These are phyloP conservation scores for Turnix velox DNA, from an alignment of 2,113 vertebrate genomes.

Conservation along the genomic window DNA sequence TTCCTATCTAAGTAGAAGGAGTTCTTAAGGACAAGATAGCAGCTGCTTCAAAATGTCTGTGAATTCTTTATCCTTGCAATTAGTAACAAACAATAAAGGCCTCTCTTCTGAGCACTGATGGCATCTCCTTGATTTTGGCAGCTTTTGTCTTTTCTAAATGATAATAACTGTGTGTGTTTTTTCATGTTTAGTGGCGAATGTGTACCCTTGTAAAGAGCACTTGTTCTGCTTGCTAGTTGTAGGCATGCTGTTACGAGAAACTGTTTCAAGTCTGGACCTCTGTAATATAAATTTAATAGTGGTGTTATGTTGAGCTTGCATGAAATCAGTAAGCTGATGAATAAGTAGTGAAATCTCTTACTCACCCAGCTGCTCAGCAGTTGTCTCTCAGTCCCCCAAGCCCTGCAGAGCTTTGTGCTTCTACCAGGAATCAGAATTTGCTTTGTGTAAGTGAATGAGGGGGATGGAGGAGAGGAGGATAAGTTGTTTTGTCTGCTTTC, in stretches of 20 bases:
- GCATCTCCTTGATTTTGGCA: conserved; percentile 10
- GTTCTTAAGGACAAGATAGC: conserved; percentile 53
- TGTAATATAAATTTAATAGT: conserved; percentile 39
- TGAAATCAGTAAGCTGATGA: background rate
- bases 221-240: background rate
- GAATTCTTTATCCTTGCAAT: conserved; percentile 45
- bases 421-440: background rate
- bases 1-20: conserved; percentile 16
- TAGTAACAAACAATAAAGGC: conserved; percentile 54
- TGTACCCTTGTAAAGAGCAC: background rate
- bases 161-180: background rate
- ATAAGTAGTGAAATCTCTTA: background rate
- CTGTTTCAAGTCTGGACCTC: background rate
- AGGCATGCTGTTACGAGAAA: conserved; percentile 9
- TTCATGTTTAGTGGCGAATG: background rate
- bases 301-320: background rate
- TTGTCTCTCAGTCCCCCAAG: background rate
- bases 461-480: background rate
- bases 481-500: background rate
- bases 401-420: background rate
- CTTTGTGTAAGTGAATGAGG: background rate
- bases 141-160: conserved; percentile 54
- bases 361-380: conserved; percentile 37
- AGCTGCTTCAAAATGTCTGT: conserved; percentile 39
- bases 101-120: conserved; percentile 17